Conservation (phyloP, 2,888 invertebrate species). For the Pachydiplax longipennis region DNA sequence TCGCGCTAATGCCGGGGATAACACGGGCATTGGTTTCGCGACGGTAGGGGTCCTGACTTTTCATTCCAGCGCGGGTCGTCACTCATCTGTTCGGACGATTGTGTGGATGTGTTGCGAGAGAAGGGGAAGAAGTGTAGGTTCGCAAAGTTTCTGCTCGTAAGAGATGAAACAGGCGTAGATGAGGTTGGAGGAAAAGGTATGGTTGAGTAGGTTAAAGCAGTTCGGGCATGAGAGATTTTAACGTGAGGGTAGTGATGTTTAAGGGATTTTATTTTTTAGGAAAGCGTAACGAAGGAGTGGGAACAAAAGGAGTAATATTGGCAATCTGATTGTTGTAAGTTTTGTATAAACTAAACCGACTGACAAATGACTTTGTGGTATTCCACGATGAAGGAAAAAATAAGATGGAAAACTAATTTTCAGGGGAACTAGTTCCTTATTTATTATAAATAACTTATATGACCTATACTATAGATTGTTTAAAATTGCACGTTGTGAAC, state of each 20-base stretch:
- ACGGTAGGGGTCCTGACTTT: constrained; percentile 16
- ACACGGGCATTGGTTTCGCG: constrained; percentile 43
- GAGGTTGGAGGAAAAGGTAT: not conserved
- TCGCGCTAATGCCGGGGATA: constrained; percentile 34
- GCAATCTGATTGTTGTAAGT: not conserved
- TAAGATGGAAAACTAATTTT: too few species aligned
- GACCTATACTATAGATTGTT: too few species aligned
- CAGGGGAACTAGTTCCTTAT: too few species aligned
- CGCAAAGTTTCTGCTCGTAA: not conserved
- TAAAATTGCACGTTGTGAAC: too few species aligned
- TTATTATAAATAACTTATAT: too few species aligned
- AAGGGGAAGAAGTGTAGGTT: not conserved
- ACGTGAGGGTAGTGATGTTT: too few species aligned
- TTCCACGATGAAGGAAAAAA: too few species aligned
- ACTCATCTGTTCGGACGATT: constrained; percentile 29
- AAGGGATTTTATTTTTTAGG: too few species aligned
- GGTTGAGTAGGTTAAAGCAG: not conserved
- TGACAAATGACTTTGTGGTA: too few species aligned
- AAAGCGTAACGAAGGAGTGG: not conserved
- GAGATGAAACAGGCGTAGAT: not conserved
- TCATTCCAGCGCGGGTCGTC: constrained; percentile 35
- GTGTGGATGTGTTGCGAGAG: not conserved
- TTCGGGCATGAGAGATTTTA: too few species aligned
- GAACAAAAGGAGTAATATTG: not conserved
- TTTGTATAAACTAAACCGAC: too few species aligned